phyloP scores from a whole-genome alignment of 2,113 vertebrate genomes.

The Anser brachyrhynchus region DNA sequence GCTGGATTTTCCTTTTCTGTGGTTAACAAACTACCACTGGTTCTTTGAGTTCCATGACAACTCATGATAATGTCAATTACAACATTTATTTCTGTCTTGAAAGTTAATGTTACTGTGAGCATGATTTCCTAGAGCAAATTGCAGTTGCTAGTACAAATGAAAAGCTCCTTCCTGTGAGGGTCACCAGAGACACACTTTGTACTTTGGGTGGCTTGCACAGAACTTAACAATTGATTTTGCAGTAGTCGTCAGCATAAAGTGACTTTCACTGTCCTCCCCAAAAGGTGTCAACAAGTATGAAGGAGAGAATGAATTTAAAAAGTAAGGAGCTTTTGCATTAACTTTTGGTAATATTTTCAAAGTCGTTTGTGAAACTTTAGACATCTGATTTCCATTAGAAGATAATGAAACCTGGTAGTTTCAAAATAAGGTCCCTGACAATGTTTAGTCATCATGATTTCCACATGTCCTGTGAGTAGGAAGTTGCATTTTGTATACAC shows the following conservation, averaged over 20 bases:
- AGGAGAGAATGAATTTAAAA: not conserved
- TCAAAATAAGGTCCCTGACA: not conserved
- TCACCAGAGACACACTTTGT: not conserved
- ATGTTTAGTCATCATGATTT: not conserved
- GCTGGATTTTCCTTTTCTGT: not conserved
- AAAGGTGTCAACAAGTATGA: not conserved
- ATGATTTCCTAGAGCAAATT: not conserved
- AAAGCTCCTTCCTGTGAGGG: not conserved
- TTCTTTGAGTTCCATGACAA: not conserved
- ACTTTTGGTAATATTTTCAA: not conserved
- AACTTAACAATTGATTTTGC: not conserved
- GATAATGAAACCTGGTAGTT: not conserved
- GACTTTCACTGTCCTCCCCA: not conserved
- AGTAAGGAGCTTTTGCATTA: not conserved
- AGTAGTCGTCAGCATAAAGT: not conserved
- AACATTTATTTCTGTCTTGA: not conserved
- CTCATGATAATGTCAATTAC: not conserved
- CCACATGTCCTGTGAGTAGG: not conserved
- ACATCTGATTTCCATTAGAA: not conserved
- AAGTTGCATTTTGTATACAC: not conserved
- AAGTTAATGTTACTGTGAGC: not conserved
- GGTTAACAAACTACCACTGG: not conserved
- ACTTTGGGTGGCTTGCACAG: not conserved
- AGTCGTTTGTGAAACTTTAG: not conserved
- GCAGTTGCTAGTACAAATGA: not conserved